These are phyloP conservation scores for Syrphus vitripennis DNA, from an alignment of 2,888 invertebrate species.

Conservation along the genomic window DNA sequence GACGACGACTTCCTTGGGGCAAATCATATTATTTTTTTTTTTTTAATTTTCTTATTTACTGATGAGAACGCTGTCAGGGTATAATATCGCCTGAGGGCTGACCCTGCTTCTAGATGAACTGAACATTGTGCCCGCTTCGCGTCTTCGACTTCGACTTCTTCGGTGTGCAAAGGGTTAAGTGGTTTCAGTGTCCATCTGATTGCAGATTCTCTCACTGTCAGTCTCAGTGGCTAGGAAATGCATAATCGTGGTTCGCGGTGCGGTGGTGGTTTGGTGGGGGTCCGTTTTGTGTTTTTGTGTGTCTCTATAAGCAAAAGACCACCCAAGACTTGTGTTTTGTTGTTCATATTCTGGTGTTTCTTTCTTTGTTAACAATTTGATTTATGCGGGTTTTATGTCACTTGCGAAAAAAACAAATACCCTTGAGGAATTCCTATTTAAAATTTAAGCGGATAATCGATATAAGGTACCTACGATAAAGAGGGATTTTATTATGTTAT, in stretches of 20 bases:
- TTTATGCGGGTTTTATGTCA: conserved; percentile 65
- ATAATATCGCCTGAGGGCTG: neutral
- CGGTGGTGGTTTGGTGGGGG: neutral
- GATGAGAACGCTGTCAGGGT: conserved; percentile 32
- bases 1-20: conserved; percentile 26
- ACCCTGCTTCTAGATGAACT: conserved; percentile 49
- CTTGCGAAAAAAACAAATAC: conserved; percentile 49
- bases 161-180: conserved; percentile 58
- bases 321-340: conserved; percentile 46
- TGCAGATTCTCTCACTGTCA: conserved; percentile 59
- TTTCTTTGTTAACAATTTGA: conserved; percentile 65
- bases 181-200: conserved; percentile 59
- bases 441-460: neutral
- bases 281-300: conserved; percentile 2
- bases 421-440: conserved; percentile 13
- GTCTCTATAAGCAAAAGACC: conserved; percentile 24
- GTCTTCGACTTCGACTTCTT: neutral
- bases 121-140: neutral
- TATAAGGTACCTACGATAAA: neutral
- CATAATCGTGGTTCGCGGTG: no score
- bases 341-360: conserved; percentile 40
- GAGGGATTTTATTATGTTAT: conserved; percentile 10
- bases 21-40: conserved; percentile 9
- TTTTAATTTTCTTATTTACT: no score
- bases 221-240: conserved; percentile 56